phyloP scores from a whole-genome alignment of 2,113 vertebrate genomes.

The Nesoenas mayeri region DNA sequence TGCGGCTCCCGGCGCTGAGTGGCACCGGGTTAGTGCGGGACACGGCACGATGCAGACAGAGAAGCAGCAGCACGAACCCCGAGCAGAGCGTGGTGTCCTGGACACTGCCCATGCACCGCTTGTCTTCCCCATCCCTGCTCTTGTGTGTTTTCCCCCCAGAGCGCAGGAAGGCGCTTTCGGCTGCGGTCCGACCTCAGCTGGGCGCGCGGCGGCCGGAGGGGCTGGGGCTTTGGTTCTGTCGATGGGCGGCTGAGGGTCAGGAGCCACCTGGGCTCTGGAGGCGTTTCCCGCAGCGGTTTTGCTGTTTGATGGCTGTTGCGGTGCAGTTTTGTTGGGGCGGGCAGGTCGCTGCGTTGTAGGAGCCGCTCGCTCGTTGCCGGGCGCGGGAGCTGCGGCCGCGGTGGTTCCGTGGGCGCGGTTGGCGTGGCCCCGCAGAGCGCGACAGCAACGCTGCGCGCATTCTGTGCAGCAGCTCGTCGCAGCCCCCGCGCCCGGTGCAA shows the following conservation, averaged over 20 bases:
- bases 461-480: neutral
- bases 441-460: accelerated
- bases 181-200: too few relatives aligned
- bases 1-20: neutral
- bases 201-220: neutral
- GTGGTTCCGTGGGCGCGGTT: accelerated
- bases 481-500: neutral
- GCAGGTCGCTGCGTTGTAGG: neutral
- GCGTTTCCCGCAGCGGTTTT: neutral
- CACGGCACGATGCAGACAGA: too few relatives aligned
- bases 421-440: neutral
- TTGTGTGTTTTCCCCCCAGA: too few relatives aligned
- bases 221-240: accelerated
- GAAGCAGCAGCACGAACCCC: too few relatives aligned
- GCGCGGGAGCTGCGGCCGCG: neutral
- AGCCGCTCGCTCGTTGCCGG: neutral
- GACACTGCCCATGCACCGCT: too few relatives aligned
- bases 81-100: too few relatives aligned
- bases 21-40: too few relatives aligned
- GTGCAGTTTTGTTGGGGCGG: neutral
- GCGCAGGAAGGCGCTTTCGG: too few relatives aligned
- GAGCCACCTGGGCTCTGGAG: neutral
- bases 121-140: too few relatives aligned
- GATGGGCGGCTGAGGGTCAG: neutral
- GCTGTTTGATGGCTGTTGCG: neutral